Conservation (phyloP, 2,888 invertebrate species). For the Idaea dimidiata region DNA sequence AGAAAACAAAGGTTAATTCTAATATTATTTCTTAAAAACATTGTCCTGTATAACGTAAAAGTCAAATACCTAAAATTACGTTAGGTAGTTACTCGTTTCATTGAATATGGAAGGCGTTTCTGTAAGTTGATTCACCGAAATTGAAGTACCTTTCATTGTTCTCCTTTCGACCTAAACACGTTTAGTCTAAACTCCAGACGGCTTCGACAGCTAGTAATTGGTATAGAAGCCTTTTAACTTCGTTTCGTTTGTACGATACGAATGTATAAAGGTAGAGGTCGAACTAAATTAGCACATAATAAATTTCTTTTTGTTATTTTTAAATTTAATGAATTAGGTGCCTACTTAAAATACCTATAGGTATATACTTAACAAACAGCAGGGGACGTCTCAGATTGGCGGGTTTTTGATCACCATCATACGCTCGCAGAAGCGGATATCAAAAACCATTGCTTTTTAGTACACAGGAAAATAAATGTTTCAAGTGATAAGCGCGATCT, state of each 20-base stretch:
- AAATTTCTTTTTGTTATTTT: no score
- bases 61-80: neutral
- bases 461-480: no score
- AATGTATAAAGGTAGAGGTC: neutral
- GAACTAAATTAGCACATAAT: no score
- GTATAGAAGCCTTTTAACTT: neutral
- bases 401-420: no score
- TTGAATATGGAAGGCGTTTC: neutral
- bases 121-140: neutral
- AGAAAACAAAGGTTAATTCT: no score
- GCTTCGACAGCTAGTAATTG: neutral
- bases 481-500: no score
- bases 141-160: neutral
- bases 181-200: neutral
- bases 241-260: neutral
- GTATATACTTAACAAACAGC: no score
- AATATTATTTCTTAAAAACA: neutral
- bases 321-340: no score
- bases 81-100: neutral
- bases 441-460: no score
- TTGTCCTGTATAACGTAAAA: neutral
- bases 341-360: no score
- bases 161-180: neutral
- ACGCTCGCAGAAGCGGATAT: no score
- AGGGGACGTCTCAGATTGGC: no score